Percentiles rank a stretch among this genome's conserved stretches.
Conservation (phyloP, 2,113 vertebrate species). For the Sciurus niger region DNA sequence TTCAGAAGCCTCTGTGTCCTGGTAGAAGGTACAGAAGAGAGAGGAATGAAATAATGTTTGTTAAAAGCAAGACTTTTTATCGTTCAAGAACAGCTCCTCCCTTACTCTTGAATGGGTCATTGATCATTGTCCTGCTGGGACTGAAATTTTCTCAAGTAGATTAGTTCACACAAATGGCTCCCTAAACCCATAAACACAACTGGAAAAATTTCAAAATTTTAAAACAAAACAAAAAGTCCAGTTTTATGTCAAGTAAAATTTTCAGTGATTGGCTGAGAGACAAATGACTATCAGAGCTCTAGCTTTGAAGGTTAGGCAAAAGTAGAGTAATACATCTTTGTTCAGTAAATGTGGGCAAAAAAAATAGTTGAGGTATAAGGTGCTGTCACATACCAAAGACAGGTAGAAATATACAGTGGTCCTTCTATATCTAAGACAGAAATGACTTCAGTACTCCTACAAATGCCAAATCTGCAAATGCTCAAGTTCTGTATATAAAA, state of each 20-base stretch:
- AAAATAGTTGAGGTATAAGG: neutral
- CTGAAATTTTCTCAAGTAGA: slow-evolving; percentile 53
- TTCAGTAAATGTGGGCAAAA: neutral
- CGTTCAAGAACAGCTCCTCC: neutral
- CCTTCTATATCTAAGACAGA: neutral
- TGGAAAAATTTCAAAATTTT: slow-evolving; percentile 6
- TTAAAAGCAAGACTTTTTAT: neutral
- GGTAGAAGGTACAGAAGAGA: neutral
- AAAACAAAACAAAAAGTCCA: neutral
- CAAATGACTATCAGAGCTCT: neutral
- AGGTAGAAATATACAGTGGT: neutral
- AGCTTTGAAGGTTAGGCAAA: neutral
- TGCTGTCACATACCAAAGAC: neutral
- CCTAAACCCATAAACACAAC: slow-evolving; percentile 13
- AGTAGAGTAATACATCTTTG: neutral
- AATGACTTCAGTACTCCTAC: neutral
- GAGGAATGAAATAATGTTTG: neutral
- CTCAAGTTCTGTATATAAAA: too few relatives aligned
- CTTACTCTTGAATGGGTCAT: neutral
- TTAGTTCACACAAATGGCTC: slow-evolving; percentile 51
- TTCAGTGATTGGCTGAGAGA: slow-evolving; percentile 31
- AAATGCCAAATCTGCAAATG: neutral
- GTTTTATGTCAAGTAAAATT: slow-evolving; percentile 51
- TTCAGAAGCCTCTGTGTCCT: neutral
- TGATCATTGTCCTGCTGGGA: neutral